phyloP scores from a whole-genome alignment of 2,888 invertebrate species.

The Drosophila mimetica region DNA sequence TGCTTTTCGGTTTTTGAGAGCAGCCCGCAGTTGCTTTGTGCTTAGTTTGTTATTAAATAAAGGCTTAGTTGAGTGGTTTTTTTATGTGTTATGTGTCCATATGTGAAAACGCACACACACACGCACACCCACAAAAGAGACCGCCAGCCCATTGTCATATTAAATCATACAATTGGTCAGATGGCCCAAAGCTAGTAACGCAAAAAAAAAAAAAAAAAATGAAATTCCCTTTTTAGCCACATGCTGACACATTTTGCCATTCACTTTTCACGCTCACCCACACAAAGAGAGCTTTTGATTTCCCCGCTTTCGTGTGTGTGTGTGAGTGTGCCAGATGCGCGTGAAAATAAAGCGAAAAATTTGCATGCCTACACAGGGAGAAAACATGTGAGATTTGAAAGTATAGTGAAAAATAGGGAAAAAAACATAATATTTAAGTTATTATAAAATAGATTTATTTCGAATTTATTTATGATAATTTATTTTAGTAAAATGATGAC shows the following conservation, averaged over 20 bases:
- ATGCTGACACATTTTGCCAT: conserved; percentile 70
- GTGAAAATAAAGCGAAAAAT: conserved; percentile 70
- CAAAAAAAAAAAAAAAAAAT: not conserved
- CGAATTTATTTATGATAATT: too few relatives aligned
- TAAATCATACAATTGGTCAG: conserved; percentile 73
- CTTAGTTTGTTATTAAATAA: conserved; percentile 61
- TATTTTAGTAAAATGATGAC: too few relatives aligned
- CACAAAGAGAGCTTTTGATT: conserved; percentile 22
- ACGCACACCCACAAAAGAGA: conserved; percentile 12
- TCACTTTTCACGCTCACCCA: conserved; percentile 69
- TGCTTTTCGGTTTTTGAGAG: conserved; percentile 14
- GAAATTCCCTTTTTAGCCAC: conserved; percentile 25
- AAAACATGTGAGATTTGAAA: not conserved
- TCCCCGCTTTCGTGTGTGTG: conserved; percentile 36
- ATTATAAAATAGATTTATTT: too few relatives aligned
- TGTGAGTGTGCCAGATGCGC: conserved; percentile 69
- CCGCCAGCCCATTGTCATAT: conserved; percentile 56
- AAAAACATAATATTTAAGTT: too few relatives aligned
- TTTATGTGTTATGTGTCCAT: conserved; percentile 38
- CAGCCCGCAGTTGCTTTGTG: conserved; percentile 45
- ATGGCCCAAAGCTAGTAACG: conserved; percentile 42
- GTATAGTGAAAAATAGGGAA: too few relatives aligned
- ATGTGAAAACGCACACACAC: conserved; percentile 18
- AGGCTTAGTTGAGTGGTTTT: conserved; percentile 51
- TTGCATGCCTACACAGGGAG: conserved; percentile 42